Base-by-base conservation (phyloP, 2,797 vertebrate species). In the Parotocinclus haroldoi region DNA sequence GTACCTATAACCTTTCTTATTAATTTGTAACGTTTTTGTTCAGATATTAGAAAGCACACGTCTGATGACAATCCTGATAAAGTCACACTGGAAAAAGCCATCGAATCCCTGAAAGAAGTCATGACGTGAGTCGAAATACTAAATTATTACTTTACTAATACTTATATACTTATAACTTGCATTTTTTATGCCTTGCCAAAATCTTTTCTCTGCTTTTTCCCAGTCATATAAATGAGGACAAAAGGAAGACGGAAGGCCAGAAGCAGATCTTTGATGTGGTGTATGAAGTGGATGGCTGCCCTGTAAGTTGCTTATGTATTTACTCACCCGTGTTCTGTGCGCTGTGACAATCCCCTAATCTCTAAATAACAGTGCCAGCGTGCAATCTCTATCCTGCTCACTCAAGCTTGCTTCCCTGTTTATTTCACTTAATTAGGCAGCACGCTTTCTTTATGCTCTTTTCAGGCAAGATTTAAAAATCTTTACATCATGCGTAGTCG, bases 191-290 rank as follows among this genome's bases (percentile, higher is more conserved):
- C 17, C 64, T 27, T 12, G 10, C 5, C 27, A 9, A 14, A 56
- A 17, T 50, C 66, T 19, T 54, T 17, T 60, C 46, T 57, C 12
- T 75, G 9, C 42, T 55, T 50, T 9, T 12, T 59, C 40, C 71
- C 77, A 99, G 96, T 42, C 96, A 98, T 79, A 99, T 99, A 81
- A 99, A 99, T 51, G 97, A 99, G 80, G 97, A 98, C 85, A 99
- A 98, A 87, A 94, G 97, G 73, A 99, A 97, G 90, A 99, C 97
- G 0, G 97, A 99, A 79, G 95, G 94, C 54, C 96, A 98, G 80
- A 96, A 94, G 81, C 96, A 96, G 81, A 98, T 99, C 83, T 99
- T 99, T 80, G 95, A 98, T 1, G 95, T 98, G 10, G 95, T 99
- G 72, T 99, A 99, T 82, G 96, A 99, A 88, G 97, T 98, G 38